Conservation (phyloP, 2,888 invertebrate genomes). For the Schizaphis graminum region DNA sequence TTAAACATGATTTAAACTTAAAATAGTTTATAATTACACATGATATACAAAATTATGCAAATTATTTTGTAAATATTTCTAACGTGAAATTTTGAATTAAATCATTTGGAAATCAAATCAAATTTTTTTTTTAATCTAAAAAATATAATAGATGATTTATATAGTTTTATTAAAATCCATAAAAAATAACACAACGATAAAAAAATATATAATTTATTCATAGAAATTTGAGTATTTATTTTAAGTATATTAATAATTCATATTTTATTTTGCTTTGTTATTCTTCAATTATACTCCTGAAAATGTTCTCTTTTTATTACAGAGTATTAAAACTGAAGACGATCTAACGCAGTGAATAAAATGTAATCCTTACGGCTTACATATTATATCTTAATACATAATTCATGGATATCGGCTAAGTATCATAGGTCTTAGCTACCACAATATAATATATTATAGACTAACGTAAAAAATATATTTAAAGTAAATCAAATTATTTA, state of each 20-base stretch:
- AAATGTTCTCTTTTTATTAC: not conserved
- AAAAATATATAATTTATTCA: not conserved
- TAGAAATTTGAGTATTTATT: not conserved
- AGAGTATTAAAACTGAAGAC: not conserved
- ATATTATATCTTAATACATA: not conserved
- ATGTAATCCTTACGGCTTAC: not conserved
- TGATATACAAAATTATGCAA: not conserved
- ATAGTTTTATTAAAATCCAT: not conserved
- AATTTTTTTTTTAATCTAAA: not conserved
- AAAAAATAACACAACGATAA: not conserved
- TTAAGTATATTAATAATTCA: slow-evolving; percentile 12
- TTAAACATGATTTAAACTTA: not conserved
- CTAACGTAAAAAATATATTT: not conserved
- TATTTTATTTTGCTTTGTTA: not conserved
- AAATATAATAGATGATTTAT: not conserved
- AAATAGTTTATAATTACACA: not conserved
- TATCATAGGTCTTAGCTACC: not conserved
- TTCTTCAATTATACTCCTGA: not conserved
- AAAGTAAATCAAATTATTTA: not conserved
- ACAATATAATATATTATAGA: not conserved
- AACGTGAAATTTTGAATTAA: not conserved
- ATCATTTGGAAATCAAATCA: not conserved
- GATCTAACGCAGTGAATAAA: not conserved
- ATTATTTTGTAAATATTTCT: not conserved
- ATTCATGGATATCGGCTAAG: not conserved